Evolutionary conservation across 2,797 vertebrate genomes (phyloP).

Genomic region (Falco columbarius): DNA sequence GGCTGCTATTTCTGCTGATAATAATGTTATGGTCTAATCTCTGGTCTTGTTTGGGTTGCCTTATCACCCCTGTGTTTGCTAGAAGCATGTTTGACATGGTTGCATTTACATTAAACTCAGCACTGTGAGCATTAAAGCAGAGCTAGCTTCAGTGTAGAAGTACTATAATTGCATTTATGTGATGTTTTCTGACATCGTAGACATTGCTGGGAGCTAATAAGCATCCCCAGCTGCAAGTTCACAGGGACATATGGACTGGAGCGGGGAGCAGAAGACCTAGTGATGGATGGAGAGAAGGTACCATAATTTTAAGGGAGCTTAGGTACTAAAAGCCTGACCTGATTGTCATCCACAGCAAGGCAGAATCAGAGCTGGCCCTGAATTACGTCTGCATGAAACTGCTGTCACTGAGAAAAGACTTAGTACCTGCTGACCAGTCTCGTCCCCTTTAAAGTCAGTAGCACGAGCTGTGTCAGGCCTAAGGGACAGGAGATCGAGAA

Average conservation of each 20-base stretch:
- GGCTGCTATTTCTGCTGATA: background rate
- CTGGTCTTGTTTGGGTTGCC: accelerated
- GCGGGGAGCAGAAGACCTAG: background rate
- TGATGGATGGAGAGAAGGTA: background rate
- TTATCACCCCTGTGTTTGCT: background rate
- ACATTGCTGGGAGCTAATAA: background rate
- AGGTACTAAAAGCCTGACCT: background rate
- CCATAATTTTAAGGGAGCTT: background rate
- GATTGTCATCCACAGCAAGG: background rate
- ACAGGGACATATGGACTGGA: background rate
- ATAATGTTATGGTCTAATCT: accelerated
- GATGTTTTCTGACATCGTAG: background rate
- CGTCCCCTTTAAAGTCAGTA: background rate
- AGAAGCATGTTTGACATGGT: background rate
- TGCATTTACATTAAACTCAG: background rate
- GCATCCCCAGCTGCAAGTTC: background rate
- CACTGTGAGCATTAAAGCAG: background rate
- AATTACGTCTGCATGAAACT: background rate
- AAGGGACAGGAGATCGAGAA: background rate
- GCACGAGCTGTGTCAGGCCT: background rate
- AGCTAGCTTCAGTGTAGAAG: background rate
- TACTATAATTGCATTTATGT: background rate
- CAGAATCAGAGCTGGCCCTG: background rate
- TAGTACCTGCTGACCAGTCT: background rate
- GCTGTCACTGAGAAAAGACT: background rate